Base-by-base conservation (phyloP, 2,113 vertebrate species). In the Drymodes brunneopygia region DNA sequence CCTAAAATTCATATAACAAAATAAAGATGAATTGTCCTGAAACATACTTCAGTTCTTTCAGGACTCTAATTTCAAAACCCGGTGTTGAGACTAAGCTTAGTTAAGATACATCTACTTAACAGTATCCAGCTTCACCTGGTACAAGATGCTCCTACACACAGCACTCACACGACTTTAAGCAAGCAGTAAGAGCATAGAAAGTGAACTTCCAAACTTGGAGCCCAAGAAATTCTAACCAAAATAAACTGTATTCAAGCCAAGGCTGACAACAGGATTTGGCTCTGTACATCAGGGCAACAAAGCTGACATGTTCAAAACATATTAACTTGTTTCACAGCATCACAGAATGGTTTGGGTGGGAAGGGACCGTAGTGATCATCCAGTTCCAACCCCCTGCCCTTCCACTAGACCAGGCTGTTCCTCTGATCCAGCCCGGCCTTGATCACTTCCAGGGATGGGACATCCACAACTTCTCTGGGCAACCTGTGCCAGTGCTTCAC, bases 291-390 rank as follows among this genome's bases (percentile, higher is more conserved):
- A 71, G 67, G 44, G 64, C 53, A 84, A 66, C 35, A 79, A 48
- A 74, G 29, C 4, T 1, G 9, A 42, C 10, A 12, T 3, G 57
- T 7, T 66, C 24, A 40, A 45, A 85, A 62, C 0, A 0, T 12
- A 65, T 3, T 12, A 67, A 54, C 18, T 58, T 40, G 6, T 53
- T 85, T 83, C 48, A 36, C 0, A 50, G 35, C 48, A 50, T 13
- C 22, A 62, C 7, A 44, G 15, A 83, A 44, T 12, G 31, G 29
- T 54, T 56, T 36, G 62, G 40, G 35, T 16, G 42, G 24, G 40
- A 62, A 51, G 10, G 36, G 29, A 53, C 11, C 1, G 2, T 38
- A 67, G 9, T 3, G n/a, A 75, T 23, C 40, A 40, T 22, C 24
- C n/a, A 20, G 10, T 19, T 53, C 45, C 61, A 47, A 17, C 0